Base-by-base conservation (phyloP, 2,888 invertebrate species). In the Lysandra coridon region DNA sequence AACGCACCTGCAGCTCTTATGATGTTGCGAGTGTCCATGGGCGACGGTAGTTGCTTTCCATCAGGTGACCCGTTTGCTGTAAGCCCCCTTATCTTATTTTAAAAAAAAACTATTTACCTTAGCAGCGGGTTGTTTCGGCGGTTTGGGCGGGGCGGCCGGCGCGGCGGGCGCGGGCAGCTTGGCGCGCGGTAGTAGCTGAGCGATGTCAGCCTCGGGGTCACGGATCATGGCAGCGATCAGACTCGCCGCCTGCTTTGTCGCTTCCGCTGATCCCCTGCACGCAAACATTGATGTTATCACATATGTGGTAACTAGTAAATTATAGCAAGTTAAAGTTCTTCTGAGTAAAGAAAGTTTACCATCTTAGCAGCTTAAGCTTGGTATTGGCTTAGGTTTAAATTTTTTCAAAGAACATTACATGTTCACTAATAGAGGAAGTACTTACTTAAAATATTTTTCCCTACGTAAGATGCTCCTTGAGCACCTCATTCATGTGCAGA, bases 201-300 rank as follows among this genome's bases (percentile, higher is more conserved):
- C 93, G 84, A 98, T 97, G 89, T 98, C 98, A 2, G 98, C 97
- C 85, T 99, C 99, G 5, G 99, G 98, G 95, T 99, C 99, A 90
- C 98, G 98, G 86, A 99, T 98, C 86, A 99, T 96, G 12, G 98
- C 97, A 73, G 97, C 96, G 84, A 99, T 99, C 86, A 99, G 95
- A 84, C 96, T 96, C 87, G 98, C 97, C 78, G 99, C 99, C 88
- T 98, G 98, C 88, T 98, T 97, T 0, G 98, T 98, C 7, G 98
- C 98, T 85, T 99, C 99, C 33, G 97, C 96, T 0, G 98, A 97
- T 77, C 99, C 99, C 94, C 97, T 97, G 88, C 0, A 83, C 37
- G 78, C 17, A 79, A 17, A 53, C 1, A 14, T 33, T 5, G 2
- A 4, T 33, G 33, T 69, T 64, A 49, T 73, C 14, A 69, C 3